Base-by-base conservation (phyloP, 2,888 invertebrate genomes). In the Ernsta delagoae region DNA sequence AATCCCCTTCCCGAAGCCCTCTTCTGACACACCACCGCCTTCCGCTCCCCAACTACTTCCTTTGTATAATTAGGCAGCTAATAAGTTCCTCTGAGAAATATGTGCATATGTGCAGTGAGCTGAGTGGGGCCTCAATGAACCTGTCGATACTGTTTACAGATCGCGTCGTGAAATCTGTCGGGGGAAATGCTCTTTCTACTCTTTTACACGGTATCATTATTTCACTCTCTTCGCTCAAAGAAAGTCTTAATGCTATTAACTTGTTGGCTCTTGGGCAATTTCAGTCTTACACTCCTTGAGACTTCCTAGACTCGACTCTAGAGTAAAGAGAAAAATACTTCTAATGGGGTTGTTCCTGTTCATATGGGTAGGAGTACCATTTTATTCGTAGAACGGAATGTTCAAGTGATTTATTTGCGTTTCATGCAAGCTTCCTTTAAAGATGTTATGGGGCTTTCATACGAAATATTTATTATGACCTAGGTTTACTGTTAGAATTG, bases 11-110 rank as follows among this genome's bases (percentile, higher is more conserved):
- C 41, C 45, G 65, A 62, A 63, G 53, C 61, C 69, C 70, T 65
- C 70, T 56, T 65, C 70, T 56, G 71, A 69, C 57, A 65, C 65
- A 63, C 70, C 62, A 61, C 70, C 66, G 41, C 54, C 56, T 61
- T 75, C 72, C 75, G 72, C 65, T 68, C 78, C 78, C 78, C 77
- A 76, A 81, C 79, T 80, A 88, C 89, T 88, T 92, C 88, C 90
- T 89, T 83, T 84, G 87, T 87, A 90, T 92, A 92, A 90, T 92
- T 91, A 92, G 87, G 81, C 73, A 74, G 83, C 85, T 89, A 90
- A 91, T 90, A 90, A 89, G 88, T 83, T 85, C 82, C 83, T 78
- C 82, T 80, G 80, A 83, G 85, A 85, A 86, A 86, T 87, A 88
- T n/a, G n/a, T n/a, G n/a, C n/a, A n/a, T n/a, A n/a, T n/a, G n/a